Base-by-base conservation (phyloP, 1,140 invertebrate species). In the Temnothorax nylanderi region DNA sequence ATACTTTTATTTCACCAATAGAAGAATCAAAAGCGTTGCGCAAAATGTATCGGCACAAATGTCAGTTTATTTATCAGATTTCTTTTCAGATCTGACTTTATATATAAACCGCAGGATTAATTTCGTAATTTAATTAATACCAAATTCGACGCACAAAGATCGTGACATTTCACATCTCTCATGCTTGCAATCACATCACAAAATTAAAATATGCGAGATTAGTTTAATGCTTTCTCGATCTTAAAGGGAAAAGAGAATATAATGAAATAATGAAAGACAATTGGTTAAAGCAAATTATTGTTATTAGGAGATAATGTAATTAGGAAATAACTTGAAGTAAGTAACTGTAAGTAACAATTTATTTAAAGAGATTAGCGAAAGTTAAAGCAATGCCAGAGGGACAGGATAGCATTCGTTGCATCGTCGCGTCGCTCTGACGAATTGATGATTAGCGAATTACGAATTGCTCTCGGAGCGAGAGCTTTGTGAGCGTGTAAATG, bases 121-220 rank as follows among this genome's bases (percentile, higher is more conserved):
- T 88, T 84, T 84, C 54, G 87, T 64, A 62, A 82, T 64, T 93
- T 90, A 90, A 91, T 82, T 90, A 71, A 84, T 87, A 86, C 81
- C 85, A 90, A 91, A 91, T 85, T 90, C 58, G 88, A 89, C n/a
- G 32, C 44, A 51, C 60, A 37, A 34, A 21, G 8, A 58, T 82
- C 69, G n/a, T 54, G 58, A 47, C 65, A 34, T 56, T 34, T 37
- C n/a, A 41, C 60, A 54, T 58, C 69, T 89, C 87, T 87, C 60
- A 65, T 65, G n/a, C 69, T 32, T 47, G 26, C 41, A 13, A 65
- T 87, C 18, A 21, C 41, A 65, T 87, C 18, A 21, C 41, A 26
- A 67, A 18, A 69, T 47, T 67, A 41, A 32, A 88, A 76, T 86
- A 74, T 18, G 26, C 44, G 56, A 84, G 37, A 88, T 71, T 62